These are phyloP conservation scores for Microcebus griseorufus DNA, from an alignment of 2,113 vertebrate species.

Conservation along the genomic window DNA sequence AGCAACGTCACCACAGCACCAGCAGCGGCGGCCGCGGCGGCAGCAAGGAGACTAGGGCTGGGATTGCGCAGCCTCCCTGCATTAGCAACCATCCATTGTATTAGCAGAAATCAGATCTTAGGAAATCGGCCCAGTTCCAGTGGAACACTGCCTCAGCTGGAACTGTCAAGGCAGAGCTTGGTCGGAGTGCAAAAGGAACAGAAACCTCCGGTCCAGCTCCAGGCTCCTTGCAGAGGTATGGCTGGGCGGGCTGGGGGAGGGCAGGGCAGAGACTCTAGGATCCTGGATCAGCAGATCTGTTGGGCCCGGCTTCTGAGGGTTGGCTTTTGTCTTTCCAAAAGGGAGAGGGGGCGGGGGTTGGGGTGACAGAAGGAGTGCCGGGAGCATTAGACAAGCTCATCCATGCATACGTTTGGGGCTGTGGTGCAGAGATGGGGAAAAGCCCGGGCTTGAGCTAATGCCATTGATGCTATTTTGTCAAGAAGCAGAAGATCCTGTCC, in stretches of 20 bases:
- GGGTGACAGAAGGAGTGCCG: not conserved
- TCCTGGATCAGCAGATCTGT: not conserved
- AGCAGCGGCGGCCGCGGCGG: constrained; percentile 72
- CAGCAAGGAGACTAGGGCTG: constrained; percentile 75
- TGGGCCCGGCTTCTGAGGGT: constrained; percentile 1
- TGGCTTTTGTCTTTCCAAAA: constrained; percentile 71
- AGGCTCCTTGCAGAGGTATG: constrained; percentile 69
- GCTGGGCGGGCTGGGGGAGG: constrained; percentile 41
- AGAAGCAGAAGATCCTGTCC: not conserved
- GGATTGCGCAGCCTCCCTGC: constrained; percentile 87
- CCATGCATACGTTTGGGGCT: constrained; percentile 15
- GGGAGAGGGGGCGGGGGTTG: not conserved
- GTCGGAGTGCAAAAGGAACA: not conserved
- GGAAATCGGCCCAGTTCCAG: not conserved
- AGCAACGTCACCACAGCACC: constrained; percentile 85
- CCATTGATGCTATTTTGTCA: constrained; percentile 30
- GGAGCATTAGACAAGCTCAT: not conserved
- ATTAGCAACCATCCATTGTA: constrained; percentile 84
- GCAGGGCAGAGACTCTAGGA: not conserved
- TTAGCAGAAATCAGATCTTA: constrained; percentile 73
- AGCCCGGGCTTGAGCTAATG: constrained; percentile 17
- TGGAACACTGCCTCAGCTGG: constrained; percentile 23
- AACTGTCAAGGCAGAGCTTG: constrained; percentile 38
- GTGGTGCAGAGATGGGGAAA: constrained; percentile 7
- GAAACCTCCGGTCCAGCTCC: not conserved